Evolutionary conservation across 1,140 invertebrate species (phyloP).

Genomic region (Yoshiicerus persimilis): DNA sequence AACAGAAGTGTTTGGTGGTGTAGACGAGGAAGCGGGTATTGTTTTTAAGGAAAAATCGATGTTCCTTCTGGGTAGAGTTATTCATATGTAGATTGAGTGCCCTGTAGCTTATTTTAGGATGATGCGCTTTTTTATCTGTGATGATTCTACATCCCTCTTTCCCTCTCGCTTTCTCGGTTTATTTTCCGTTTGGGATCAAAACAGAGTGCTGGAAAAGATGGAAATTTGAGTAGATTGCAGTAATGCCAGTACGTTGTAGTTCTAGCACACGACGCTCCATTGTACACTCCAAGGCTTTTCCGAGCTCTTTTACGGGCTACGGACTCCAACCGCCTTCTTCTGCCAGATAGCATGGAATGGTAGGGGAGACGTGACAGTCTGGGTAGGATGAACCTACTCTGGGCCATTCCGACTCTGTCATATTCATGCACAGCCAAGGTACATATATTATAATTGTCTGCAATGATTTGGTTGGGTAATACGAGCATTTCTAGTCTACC

Average conservation of each 20-base stretch:
- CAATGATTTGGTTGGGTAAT: background rate
- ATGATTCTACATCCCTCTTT: constrained; percentile 24
- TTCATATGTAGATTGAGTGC: constrained; percentile 45
- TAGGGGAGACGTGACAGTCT: background rate
- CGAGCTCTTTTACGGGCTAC: background rate
- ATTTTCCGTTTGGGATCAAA: constrained; percentile 33
- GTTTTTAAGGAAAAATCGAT: constrained; percentile 32
- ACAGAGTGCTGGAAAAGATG: background rate
- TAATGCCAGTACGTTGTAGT: background rate
- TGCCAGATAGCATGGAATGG: background rate
- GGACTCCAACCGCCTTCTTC: background rate
- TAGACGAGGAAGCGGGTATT: background rate
- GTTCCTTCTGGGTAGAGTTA: constrained; percentile 21
- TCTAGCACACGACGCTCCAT: background rate
- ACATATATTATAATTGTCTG: background rate
- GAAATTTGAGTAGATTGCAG: background rate
- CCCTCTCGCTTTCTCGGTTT: constrained; percentile 18
- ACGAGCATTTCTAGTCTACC: background rate
- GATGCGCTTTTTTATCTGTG: constrained; percentile 44
- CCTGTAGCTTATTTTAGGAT: constrained; percentile 39
- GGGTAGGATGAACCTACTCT: background rate
- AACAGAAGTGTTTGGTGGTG: background rate
- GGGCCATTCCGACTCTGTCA: background rate
- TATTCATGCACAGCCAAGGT: background rate
- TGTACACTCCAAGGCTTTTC: background rate